A percentile compares a stretch with the other conserved stretches of the same genome.
These are phyloP conservation scores for Adoxophyes honmai DNA, from an alignment of 1,140 invertebrate genomes.

Conservation along the genomic window DNA sequence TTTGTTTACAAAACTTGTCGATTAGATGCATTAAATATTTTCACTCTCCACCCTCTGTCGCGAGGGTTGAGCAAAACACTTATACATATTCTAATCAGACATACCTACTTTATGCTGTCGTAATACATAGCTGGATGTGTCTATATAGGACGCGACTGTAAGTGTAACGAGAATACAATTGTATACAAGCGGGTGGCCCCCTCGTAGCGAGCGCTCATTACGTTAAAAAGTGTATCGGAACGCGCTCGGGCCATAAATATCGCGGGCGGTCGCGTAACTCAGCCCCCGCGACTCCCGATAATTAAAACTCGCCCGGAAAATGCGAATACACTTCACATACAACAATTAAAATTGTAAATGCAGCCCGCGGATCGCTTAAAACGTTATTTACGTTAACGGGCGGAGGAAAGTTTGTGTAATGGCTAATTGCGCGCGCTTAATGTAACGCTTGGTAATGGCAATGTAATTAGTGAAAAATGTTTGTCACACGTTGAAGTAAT, in stretches of 20 bases:
- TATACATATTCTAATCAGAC: no score
- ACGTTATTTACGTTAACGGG: slow-evolving; percentile 37
- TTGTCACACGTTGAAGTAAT: no score
- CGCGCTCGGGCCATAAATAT: slow-evolving; percentile 64
- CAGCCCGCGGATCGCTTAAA: slow-evolving; percentile 51
- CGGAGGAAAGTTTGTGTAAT: slow-evolving; percentile 7
- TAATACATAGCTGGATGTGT: background rate
- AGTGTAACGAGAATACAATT: slow-evolving; percentile 15
- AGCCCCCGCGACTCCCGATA: slow-evolving; percentile 70
- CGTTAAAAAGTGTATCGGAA: slow-evolving; percentile 75
- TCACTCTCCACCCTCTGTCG: no score
- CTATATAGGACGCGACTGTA: background rate
- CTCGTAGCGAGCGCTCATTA: slow-evolving; percentile 62
- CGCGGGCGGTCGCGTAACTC: slow-evolving; percentile 71
- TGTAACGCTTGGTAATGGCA: slow-evolving; percentile 1
- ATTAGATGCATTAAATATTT: no score
- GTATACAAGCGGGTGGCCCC: slow-evolving; percentile 40
- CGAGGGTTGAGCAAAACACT: no score
- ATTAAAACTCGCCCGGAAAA: slow-evolving; percentile 77
- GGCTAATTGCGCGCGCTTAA: slow-evolving; percentile 2
- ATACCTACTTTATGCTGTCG: background rate
- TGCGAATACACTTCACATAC: slow-evolving; percentile 69
- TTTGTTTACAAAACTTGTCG: no score
- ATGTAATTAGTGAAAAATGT: no score
- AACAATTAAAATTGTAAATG: slow-evolving; percentile 67